Base-by-base conservation (phyloP, 1,140 invertebrate species). In the Lepidurus apus region DNA sequence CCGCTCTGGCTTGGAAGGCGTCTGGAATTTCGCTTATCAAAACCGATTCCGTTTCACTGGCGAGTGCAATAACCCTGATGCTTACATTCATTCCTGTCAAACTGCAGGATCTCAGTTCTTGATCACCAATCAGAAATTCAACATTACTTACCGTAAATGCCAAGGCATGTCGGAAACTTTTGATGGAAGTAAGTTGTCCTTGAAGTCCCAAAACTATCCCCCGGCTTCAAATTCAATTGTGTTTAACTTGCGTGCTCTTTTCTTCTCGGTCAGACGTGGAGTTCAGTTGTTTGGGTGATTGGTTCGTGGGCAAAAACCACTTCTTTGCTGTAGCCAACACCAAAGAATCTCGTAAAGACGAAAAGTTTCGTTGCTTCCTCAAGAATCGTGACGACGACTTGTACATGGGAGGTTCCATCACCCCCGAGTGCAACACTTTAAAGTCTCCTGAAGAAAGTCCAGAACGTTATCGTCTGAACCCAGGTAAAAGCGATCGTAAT, bases 81-180 rank as follows among this genome's bases (percentile, higher is more conserved):
- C 93, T 7, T 90, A 92, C 82, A 96, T 99, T 80, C 90, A 90
- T 82, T 97, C 96, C 0, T 99, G 97, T 86, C 97, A 98, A 87
- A 94, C 93, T 13, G 94, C 96, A 45, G 97, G 96, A 79, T 96
- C 95, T 13, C 93, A 97, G 84, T 97, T 97, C 85, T 90, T 97
- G 65, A 97, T 98, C 81, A 94, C 95, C 43, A 99, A 98, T 87
- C 94, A 98, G 84, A 96, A 98, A 83, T 98, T 98, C 82, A 94
- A 95, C 82, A 96, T 98, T 78, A 96, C 93, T 8, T 99, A 97
- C 84, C 92, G 92, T 79, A 91, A 91, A 83, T 99, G 97, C 85
- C 85, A 89, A 74, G 94, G 92, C 74, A 92, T 94, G 87, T 87
- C 89, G 47, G 93, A 91, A 45, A 97, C 95, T 4, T 93, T 94